Conservation (phyloP, 2,113 vertebrate genomes). For the Oncorhynchus keta region DNA sequence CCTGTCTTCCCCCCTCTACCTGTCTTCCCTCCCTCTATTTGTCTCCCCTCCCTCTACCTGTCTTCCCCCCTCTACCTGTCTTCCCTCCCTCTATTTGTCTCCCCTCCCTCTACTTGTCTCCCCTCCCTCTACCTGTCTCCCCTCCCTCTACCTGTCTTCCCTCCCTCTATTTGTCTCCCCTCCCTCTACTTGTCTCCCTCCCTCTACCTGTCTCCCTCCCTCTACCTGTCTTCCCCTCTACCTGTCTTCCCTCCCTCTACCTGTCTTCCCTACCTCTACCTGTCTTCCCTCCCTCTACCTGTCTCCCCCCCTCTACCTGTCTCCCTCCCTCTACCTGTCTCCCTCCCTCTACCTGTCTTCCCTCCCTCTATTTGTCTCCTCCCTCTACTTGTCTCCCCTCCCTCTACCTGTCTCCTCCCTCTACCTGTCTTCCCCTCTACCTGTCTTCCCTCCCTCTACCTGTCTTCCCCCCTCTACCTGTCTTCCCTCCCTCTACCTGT, state of each 20-base stretch:
- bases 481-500: neutral
- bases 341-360: neutral
- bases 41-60: neutral
- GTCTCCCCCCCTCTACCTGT: neutral
- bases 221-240: neutral
- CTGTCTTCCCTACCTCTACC: neutral
- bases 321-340: neutral
- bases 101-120: neutral
- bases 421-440: too few species aligned
- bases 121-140: too few species aligned
- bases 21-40: neutral
- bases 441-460: conserved; percentile 1
- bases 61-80: neutral
- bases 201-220: too few species aligned
- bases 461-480: neutral
- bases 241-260: neutral
- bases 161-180: too few species aligned
- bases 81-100: neutral
- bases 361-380: neutral
- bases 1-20: too few species aligned
- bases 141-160: neutral
- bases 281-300: neutral
- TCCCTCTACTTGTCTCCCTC: too few species aligned
- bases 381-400: neutral
- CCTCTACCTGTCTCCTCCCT: neutral